These are phyloP conservation scores for Xiphophorus maculatus DNA, from an alignment of 2,113 vertebrate species.

Conservation along the genomic window DNA sequence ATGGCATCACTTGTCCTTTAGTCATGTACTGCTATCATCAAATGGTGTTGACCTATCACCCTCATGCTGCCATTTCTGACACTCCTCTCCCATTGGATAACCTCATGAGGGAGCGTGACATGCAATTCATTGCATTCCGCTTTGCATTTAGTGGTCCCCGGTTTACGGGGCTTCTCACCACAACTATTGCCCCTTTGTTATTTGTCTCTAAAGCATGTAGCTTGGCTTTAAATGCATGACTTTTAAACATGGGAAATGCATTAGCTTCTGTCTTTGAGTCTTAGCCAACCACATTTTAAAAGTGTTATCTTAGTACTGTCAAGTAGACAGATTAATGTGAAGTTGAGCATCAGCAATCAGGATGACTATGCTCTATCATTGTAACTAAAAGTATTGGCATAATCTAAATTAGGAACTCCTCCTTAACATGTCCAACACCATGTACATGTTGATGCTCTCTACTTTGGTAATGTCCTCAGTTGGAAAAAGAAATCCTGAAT, in stretches of 20 bases:
- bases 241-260: conserved; percentile 19
- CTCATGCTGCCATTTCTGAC: no score
- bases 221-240: conserved; percentile 7
- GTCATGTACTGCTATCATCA: background rate
- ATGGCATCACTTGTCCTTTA: background rate
- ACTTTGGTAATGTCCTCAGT: no score
- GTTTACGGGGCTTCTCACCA: background rate
- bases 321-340: background rate
- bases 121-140: background rate
- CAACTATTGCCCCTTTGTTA: background rate
- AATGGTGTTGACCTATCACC: background rate
- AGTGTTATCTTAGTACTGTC: background rate
- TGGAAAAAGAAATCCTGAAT: background rate
- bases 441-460: no score
- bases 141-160: background rate
- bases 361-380: no score
- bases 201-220: background rate
- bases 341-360: background rate
- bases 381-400: no score
- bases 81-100: no score
- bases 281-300: background rate
- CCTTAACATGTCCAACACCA: no score
- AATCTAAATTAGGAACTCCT: no score
- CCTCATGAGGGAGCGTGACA: no score
- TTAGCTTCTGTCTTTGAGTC: conserved; percentile 18